These are phyloP conservation scores for Tyria jacobaeae DNA, from an alignment of 2,888 invertebrate species.

Conservation along the genomic window DNA sequence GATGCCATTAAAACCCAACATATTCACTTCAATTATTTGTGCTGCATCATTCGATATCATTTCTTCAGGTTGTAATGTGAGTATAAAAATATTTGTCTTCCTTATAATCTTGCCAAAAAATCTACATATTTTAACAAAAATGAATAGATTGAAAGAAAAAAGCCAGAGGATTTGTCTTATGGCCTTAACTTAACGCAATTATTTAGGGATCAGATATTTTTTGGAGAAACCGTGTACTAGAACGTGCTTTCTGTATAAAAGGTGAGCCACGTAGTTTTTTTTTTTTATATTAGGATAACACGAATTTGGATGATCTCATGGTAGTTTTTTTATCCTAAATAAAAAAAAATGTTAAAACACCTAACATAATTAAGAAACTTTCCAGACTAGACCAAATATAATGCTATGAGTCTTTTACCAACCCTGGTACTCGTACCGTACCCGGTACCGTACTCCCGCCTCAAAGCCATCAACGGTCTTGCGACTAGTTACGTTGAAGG, in stretches of 20 bases:
- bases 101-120: background rate
- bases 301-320: no score
- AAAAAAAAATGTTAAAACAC: no score
- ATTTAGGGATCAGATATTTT: conserved; percentile 36
- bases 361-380: no score
- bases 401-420: no score
- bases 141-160: conserved; percentile 14
- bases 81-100: conserved; percentile 32
- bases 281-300: no score
- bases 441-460: no score
- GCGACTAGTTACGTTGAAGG: no score
- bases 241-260: background rate
- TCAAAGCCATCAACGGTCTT: no score
- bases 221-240: background rate
- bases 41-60: conserved; percentile 61
- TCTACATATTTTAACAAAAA: conserved; percentile 3
- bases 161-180: conserved; percentile 15
- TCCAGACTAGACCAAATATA: no score
- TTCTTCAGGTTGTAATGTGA: conserved; percentile 63
- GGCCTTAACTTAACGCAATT: conserved; percentile 28
- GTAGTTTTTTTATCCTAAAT: no score
- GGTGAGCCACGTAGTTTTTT: background rate
- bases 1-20: conserved; percentile 39
- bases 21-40: conserved; percentile 63
- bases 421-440: no score